A percentile compares a stretch with the other conserved stretches of the same genome.
Evolutionary conservation across 1,140 invertebrate genomes (phyloP).

Genomic region (Lordiphosa mommai): DNA sequence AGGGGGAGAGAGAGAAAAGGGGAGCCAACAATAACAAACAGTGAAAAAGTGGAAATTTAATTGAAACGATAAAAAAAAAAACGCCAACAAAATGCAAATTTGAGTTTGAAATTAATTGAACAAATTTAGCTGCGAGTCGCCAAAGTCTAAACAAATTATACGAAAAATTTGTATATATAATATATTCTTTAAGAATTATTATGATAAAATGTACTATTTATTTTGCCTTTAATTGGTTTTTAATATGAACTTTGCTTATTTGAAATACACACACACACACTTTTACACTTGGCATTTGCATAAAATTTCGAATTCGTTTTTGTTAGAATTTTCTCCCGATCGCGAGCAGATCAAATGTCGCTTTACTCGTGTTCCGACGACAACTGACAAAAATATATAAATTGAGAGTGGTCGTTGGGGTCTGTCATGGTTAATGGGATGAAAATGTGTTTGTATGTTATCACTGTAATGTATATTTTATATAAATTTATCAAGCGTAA

Average conservation of each 20-base stretch:
- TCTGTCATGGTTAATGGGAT: conserved; percentile 26
- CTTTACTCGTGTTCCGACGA: conserved; percentile 25
- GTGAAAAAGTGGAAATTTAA: conserved; percentile 14
- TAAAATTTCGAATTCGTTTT: too few species aligned
- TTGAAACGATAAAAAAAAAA: conserved; percentile 17
- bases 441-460: conserved; percentile 16
- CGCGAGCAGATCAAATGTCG: conserved; percentile 17
- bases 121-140: conserved; percentile 27
- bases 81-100: conserved; percentile 1
- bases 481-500: conserved; percentile 52
- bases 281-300: conserved; percentile 55
- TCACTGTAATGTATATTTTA: conserved; percentile 4
- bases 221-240: too few species aligned
- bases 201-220: too few species aligned
- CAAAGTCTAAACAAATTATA: too few species aligned
- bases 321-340: conserved; percentile 41
- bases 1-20: neutral
- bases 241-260: conserved; percentile 15
- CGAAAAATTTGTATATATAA: too few species aligned
- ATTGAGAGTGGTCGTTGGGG: too few species aligned
- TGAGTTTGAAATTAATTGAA: conserved; percentile 7
- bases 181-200: too few species aligned
- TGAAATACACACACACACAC: too few species aligned
- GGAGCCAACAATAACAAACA: conserved; percentile 12
- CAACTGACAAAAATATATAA: conserved; percentile 36